Percentiles rank a stretch among this genome's conserved stretches.
phyloP scores from a whole-genome alignment of 2,888 invertebrate genomes.

The Elysia crispata region DNA sequence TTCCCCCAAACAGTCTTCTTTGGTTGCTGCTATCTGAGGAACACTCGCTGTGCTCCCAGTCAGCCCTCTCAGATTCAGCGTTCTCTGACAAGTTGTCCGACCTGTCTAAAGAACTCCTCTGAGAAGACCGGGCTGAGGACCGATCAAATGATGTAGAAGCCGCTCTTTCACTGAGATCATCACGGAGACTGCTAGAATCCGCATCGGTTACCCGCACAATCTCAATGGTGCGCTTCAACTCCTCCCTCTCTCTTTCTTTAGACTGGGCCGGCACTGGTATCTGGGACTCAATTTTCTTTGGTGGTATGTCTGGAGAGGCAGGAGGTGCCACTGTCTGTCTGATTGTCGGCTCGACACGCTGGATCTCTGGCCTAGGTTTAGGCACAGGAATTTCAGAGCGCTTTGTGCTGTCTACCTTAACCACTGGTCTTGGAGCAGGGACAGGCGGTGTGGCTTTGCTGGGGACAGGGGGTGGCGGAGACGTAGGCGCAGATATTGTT shows the following conservation, averaged over 20 bases:
- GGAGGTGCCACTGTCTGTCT: conserved; percentile 54
- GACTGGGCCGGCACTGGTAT: conserved; percentile 43
- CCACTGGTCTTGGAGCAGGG: conserved; percentile 57
- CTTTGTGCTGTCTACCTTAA: conserved; percentile 56
- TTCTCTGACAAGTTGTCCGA: conserved; percentile 46
- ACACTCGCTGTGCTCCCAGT: conserved; percentile 47
- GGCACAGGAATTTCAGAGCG: conserved; percentile 62
- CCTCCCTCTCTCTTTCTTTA: conserved; percentile 51
- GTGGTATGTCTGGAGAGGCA: conserved; percentile 41
- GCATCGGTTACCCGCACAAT: conserved; percentile 53
- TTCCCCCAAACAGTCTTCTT: conserved; percentile 22
- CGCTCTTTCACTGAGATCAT: conserved; percentile 5
- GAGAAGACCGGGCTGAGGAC: conserved; percentile 45
- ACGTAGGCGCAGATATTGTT: conserved; percentile 39
- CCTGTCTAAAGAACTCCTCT: conserved; percentile 43
- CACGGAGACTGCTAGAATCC: conserved; percentile 20
- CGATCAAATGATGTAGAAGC: conserved; percentile 43
- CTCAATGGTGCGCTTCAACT: conserved; percentile 56
- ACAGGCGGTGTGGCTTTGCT: conserved; percentile 25
- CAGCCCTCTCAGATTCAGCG: conserved; percentile 36
- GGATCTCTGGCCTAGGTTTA: conserved; percentile 64
- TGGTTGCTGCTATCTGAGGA: conserved; percentile 40
- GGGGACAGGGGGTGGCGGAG: conserved; percentile 10
- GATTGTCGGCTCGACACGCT: conserved; percentile 68
- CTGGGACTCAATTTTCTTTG: conserved; percentile 45